Conservation (phyloP, 2,113 vertebrate genomes). For the Passer montanus region DNA sequence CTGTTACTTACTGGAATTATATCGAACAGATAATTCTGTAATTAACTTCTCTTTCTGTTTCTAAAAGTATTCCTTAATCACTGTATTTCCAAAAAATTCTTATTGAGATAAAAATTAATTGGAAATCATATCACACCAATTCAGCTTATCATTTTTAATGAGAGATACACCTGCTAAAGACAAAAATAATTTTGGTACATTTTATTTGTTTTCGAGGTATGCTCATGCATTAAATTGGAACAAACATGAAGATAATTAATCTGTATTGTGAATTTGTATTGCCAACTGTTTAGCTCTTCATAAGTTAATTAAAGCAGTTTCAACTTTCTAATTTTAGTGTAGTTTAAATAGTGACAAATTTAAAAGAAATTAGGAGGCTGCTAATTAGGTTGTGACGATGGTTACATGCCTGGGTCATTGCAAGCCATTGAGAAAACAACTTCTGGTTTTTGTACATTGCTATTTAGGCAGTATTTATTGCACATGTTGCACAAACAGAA, state of each 20-base stretch:
- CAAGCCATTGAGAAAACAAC: neutral
- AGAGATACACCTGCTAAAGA: neutral
- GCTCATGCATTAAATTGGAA: neutral
- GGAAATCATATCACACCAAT: neutral
- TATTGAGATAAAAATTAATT: neutral
- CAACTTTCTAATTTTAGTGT: conserved; percentile 10
- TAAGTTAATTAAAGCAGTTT: conserved; percentile 28
- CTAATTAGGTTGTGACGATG: conserved; percentile 54
- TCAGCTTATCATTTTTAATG: neutral
- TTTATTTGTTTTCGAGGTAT: neutral
- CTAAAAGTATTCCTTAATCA: neutral
- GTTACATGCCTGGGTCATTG: conserved; percentile 5
- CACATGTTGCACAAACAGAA: neutral
- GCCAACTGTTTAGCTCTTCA: neutral
- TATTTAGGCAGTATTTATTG: conserved; percentile 44
- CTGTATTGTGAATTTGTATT: neutral
- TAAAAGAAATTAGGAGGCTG: conserved; percentile 42
- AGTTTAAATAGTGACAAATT: conserved; percentile 53
- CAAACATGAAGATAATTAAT: neutral
- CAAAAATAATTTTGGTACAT: neutral
- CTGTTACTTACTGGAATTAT: neutral
- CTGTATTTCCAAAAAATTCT: neutral
- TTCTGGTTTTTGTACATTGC: conserved; percentile 40
- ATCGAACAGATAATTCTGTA: neutral
- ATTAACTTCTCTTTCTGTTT: neutral